Conservation (phyloP, 2,888 invertebrate genomes). For the Deilephila elpenor region DNA sequence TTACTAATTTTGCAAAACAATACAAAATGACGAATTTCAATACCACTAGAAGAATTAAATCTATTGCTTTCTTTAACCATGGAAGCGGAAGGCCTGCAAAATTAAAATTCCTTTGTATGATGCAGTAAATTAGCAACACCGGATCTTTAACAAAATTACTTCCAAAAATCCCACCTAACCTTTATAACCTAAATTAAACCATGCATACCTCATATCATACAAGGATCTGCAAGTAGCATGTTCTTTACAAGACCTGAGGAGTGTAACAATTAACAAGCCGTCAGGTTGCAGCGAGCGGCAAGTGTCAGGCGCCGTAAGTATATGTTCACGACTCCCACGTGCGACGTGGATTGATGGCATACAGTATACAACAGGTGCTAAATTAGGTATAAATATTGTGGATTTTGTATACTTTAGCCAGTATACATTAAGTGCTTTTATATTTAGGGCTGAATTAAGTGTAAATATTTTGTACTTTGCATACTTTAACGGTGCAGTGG, state of each 20-base stretch:
- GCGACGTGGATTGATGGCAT: conserved; percentile 46
- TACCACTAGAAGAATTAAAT: no score
- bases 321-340: conserved; percentile 40
- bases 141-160: no score
- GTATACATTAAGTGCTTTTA: conserved; percentile 8
- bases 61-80: no score
- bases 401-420: not conserved
- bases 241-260: not conserved
- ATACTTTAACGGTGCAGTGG: no score
- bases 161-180: not conserved
- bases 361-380: conserved; percentile 24
- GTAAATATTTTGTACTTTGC: no score
- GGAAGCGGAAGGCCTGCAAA: no score
- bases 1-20: not conserved
- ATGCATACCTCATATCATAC: not conserved
- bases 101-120: no score
- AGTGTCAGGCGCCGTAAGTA: not conserved
- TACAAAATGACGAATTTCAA: not conserved
- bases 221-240: not conserved
- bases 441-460: not conserved
- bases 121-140: no score
- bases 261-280: conserved; percentile 11
- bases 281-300: not conserved
- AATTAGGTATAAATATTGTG: not conserved
- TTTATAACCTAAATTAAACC: not conserved